Evolutionary conservation across 2,797 vertebrate genomes (phyloP).

Genomic region (Rhadinocentrus ornatus): DNA sequence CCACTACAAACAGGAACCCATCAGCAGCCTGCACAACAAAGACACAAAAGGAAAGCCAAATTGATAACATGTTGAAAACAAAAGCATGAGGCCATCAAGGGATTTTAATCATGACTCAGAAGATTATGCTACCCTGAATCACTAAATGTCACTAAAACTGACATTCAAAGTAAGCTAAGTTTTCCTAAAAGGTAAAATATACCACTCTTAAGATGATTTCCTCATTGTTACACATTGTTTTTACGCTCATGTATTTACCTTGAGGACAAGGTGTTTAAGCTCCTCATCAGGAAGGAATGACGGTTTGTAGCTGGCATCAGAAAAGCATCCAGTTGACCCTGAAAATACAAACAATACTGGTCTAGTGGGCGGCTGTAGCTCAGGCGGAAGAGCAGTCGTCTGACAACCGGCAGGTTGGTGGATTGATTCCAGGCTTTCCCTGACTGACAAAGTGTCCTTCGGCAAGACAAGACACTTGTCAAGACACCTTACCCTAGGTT

Average conservation of each 20-base stretch:
- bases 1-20: conserved; percentile 96
- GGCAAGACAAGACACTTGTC: too few relatives aligned
- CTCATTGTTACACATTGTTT: background rate
- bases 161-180: background rate
- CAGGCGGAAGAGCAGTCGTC: too few relatives aligned
- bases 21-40: conserved; percentile 88
- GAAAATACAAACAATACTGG: conserved; percentile 26
- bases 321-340: conserved; percentile 88
- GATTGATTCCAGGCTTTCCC: too few relatives aligned
- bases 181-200: background rate
- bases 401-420: too few relatives aligned
- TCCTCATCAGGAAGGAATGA: conserved; percentile 94
- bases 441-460: too few relatives aligned
- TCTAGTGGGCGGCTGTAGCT: too few relatives aligned
- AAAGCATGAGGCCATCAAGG: conserved; percentile 29
- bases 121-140: background rate
- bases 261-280: conserved; percentile 91
- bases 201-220: background rate
- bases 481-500: too few relatives aligned
- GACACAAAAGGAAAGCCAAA: conserved; percentile 29
- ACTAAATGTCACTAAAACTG: background rate
- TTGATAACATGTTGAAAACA: conserved; percentile 42
- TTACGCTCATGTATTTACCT: conserved; percentile 76
- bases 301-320: conserved; percentile 88
- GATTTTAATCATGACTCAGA: background rate